Base-by-base conservation (phyloP, 2,113 vertebrate genomes). In the Columba janthina region DNA sequence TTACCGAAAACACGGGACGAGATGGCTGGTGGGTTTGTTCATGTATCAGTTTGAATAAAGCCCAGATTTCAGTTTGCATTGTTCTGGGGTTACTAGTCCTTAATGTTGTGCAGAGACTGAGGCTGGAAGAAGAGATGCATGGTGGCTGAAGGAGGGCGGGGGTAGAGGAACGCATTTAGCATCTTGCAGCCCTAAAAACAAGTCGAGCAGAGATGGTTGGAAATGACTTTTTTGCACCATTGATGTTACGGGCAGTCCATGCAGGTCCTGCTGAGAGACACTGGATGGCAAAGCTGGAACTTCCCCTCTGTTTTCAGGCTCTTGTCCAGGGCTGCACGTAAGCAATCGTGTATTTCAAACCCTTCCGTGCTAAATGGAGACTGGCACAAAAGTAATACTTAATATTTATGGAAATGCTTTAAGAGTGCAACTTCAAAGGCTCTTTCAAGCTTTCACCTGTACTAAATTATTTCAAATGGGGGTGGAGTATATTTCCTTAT, bases 401-500 rank as follows among this genome's bases (percentile, higher is more conserved):
- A 31, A 5, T 76, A 44, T 79, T 95, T 82, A 75, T 34, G 54
- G 71, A 29, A 82, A n/a, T 57, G 31, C 21, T 88, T 72, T 40
- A 18, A 21, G 40, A 82, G 44, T 26, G 22, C 12, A 82, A n/a
- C 84, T 88, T 95, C 84, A 86, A 81, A 96, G 79, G 21, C 4
- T 42, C 9, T 82, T 53, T 84, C 40, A 10, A 69, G 56, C 51
- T 90, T 77, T 56, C 32, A 85, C 53, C 66, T 78, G 5, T 70
- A 26, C 71, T 66, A 21, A 44, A 57, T 69, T 44, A 46, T 60
- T 65, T 73, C 72, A 73, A 1, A 12, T 19, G 28, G 66, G 36
- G 74, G 46, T 40, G 31, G 32, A 19, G 58, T 67, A 1, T 66
- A 88, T 74, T 53, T 65, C 36, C 36, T 58, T 2, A 1, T n/a